Evolutionary conservation across 2,113 vertebrate species (phyloP).

Genomic region (Phalacrocorax carbo): DNA sequence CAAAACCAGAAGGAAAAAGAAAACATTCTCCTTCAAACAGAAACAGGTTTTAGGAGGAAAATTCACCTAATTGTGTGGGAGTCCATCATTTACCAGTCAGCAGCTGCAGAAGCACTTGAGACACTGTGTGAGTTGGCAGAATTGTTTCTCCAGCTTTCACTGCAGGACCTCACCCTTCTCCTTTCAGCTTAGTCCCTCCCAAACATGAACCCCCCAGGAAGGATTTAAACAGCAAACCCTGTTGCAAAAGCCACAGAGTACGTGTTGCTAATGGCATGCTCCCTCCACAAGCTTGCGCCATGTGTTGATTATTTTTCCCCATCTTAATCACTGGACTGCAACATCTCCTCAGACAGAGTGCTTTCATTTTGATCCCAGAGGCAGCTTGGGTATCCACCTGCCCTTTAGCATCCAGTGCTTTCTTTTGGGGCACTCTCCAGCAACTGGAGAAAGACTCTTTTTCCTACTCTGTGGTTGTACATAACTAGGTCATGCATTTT

Average conservation of each 20-base stretch:
- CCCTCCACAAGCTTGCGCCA: not conserved
- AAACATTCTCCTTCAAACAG: not conserved
- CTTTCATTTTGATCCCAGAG: accelerated
- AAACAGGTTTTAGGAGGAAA: not conserved
- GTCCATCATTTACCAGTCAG: not conserved
- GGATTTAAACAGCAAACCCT: not conserved
- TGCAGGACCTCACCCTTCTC: accelerated
- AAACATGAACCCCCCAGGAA: not conserved
- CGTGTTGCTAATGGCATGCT: not conserved
- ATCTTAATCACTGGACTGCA: not conserved
- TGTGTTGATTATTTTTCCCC: not conserved
- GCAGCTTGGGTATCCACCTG: not conserved
- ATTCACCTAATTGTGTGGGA: not conserved
- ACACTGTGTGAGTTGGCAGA: not conserved
- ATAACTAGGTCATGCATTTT: not conserved
- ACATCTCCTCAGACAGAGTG: not conserved
- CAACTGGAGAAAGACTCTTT: not conserved
- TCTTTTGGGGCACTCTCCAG: not conserved
- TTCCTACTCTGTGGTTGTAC: not conserved
- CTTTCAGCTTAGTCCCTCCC: not conserved
- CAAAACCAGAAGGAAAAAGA: not conserved
- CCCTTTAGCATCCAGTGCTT: not conserved
- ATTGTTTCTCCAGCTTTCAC: not conserved
- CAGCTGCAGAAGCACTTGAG: not conserved
- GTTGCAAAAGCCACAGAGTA: not conserved